Conservation (phyloP, 2,113 vertebrate species). For the Rhinichthys klamathensis region DNA sequence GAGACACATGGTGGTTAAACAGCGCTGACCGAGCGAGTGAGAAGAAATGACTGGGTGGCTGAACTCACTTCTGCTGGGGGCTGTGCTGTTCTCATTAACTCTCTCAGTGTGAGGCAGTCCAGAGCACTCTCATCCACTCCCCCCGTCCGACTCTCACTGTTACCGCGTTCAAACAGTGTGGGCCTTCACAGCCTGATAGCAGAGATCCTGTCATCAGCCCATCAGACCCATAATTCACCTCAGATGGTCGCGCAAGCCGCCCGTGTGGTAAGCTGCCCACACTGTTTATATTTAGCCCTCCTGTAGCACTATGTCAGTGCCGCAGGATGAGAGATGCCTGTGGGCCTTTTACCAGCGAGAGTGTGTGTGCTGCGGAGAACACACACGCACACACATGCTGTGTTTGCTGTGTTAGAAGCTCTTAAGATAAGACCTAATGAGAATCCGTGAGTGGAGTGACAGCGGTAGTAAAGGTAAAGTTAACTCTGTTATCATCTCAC, state of each 20-base stretch:
- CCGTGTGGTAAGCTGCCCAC: constrained; percentile 31
- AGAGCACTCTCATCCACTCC: constrained; percentile 14
- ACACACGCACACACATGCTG: not conserved
- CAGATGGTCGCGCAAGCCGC: constrained; percentile 23
- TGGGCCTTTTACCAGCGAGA: constrained; percentile 30
- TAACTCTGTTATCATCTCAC: constrained; percentile 27
- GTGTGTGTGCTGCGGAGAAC: not conserved
- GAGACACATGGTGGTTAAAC: not conserved
- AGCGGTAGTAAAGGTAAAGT: constrained; percentile 34
- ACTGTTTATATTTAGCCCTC: constrained; percentile 48
- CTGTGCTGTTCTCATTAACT: constrained; percentile 39
- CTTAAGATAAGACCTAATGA: constrained; percentile 42
- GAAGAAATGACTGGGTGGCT: constrained; percentile 31
- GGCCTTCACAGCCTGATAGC: constrained; percentile 19
- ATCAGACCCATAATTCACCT: constrained; percentile 40
- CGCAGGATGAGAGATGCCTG: constrained; percentile 30
- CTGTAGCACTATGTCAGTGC: constrained; percentile 41
- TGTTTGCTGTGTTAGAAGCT: constrained; percentile 29
- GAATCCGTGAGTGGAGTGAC: constrained; percentile 31
- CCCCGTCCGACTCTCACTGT: not conserved
- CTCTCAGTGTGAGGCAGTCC: constrained; percentile 28
- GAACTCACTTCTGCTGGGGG: constrained; percentile 20
- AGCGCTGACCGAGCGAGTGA: constrained; percentile 15
- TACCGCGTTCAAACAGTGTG: constrained; percentile 13
- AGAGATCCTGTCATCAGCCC: constrained; percentile 34